phyloP scores from a whole-genome alignment of 2,888 invertebrate genomes.

The Agriopis marginaria region DNA sequence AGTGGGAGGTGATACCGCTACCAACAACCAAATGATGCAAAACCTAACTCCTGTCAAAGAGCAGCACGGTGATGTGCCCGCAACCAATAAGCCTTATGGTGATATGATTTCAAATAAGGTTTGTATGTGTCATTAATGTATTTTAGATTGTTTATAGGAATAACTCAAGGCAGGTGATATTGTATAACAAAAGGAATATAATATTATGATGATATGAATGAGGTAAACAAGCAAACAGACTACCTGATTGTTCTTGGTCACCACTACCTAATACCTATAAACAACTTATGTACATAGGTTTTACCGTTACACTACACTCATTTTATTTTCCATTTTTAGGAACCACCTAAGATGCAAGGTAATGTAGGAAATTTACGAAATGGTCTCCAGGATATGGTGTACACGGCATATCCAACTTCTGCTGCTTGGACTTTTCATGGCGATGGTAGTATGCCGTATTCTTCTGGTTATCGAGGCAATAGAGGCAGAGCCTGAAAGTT shows the following conservation, averaged over 20 bases:
- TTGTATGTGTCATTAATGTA: constrained; percentile 9
- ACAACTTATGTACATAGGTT: background rate
- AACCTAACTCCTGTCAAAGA: constrained; percentile 47
- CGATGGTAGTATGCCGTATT: constrained; percentile 43
- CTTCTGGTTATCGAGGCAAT: constrained; percentile 46
- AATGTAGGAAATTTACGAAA: constrained; percentile 48
- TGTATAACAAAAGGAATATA: too few species aligned
- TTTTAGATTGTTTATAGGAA: background rate
- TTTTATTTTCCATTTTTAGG: constrained; percentile 14
- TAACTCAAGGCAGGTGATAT: background rate
- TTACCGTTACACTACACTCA: background rate
- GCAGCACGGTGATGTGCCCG: constrained; percentile 63
- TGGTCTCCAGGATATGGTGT: constrained; percentile 77
- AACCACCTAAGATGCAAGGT: constrained; percentile 9
- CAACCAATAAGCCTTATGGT: constrained; percentile 48
- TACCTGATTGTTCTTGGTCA: too few species aligned
- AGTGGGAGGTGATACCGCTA: constrained; percentile 68
- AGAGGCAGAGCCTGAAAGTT: constrained; percentile 29
- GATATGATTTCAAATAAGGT: constrained; percentile 34
- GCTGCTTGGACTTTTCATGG: constrained; percentile 79
- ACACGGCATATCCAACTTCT: constrained; percentile 66
- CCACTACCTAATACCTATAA: too few species aligned
- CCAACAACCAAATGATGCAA: constrained; percentile 51
- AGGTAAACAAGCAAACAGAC: too few species aligned
- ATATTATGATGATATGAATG: too few species aligned